These are phyloP conservation scores for Anoncus sp. DNA, from an alignment of 2,888 invertebrate genomes.

Conservation along the genomic window DNA sequence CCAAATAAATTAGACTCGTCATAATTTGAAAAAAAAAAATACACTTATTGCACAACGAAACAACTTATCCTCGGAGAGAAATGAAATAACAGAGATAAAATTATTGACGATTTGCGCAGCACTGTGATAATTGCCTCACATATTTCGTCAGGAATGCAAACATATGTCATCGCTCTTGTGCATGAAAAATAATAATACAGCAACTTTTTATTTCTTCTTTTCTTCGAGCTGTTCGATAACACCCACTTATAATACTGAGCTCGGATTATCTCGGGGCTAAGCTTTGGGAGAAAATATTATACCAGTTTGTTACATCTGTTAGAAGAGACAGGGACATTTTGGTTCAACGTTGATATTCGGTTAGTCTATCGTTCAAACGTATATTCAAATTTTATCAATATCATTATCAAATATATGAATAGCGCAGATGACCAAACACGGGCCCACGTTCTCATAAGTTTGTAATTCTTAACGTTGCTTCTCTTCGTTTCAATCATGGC, in stretches of 20 bases:
- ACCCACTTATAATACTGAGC: not conserved
- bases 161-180: slow-evolving; percentile 15
- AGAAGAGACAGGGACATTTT: not conserved
- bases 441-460: not conserved
- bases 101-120: slow-evolving; percentile 41
- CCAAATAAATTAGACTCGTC: not conserved
- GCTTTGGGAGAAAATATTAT: not conserved
- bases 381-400: not conserved
- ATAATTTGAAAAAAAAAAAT: slow-evolving; percentile 5
- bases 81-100: slow-evolving; percentile 57
- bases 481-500: slow-evolving; percentile 7
- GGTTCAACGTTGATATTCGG: slow-evolving; percentile 8
- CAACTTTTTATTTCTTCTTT: slow-evolving; percentile 25
- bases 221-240: slow-evolving; percentile 4
- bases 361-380: not conserved
- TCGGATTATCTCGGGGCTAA: not conserved
- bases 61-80: slow-evolving; percentile 40
- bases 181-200: slow-evolving; percentile 10
- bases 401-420: not conserved
- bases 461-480: too few species aligned
- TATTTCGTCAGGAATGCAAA: slow-evolving; percentile 39
- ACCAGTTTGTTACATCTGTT: not conserved
- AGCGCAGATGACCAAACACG: not conserved
- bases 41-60: not conserved
- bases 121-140: slow-evolving; percentile 4